phyloP scores from a whole-genome alignment of 2,888 invertebrate species.

The Drosophila cracens region DNA sequence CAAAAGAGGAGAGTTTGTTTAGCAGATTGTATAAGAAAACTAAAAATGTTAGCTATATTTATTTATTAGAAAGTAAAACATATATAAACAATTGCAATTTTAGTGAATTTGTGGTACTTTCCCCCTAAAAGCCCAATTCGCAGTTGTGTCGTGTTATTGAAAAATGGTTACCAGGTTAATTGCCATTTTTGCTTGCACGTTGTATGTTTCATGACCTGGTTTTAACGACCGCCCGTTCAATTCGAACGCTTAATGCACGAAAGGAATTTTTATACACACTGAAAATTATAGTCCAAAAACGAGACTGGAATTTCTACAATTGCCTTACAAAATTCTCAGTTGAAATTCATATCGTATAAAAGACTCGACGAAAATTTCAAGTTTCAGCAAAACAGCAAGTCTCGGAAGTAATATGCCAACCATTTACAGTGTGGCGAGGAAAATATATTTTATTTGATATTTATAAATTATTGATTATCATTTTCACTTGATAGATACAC shows the following conservation, averaged over 20 bases:
- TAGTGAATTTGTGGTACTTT: conserved; percentile 10
- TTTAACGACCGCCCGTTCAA: conserved; percentile 55
- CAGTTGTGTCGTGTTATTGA: neutral
- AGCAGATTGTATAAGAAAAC: neutral
- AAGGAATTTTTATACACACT: conserved; percentile 31
- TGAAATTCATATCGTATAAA: conserved; percentile 35
- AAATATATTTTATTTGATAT: neutral
- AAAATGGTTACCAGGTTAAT: conserved; percentile 21
- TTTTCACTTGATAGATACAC: neutral
- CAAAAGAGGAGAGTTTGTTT: neutral
- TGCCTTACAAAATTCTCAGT: conserved; percentile 30
- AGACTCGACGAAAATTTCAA: neutral
- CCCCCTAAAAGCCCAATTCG: conserved; percentile 15
- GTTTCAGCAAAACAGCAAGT: neutral
- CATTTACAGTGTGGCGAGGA: neutral
- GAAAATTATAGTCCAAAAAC: conserved; percentile 30
- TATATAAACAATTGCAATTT: conserved; percentile 1
- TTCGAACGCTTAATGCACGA: conserved; percentile 45
- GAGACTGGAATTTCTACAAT: conserved; percentile 27
- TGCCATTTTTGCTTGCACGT: neutral
- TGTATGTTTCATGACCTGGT: conserved; percentile 38
- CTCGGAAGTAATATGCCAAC: neutral
- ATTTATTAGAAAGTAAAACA: neutral
- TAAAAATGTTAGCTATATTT: neutral
- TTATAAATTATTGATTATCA: neutral